Evolutionary conservation across 2,797 vertebrate species (phyloP).

Genomic region (Tragopan temminckii): DNA sequence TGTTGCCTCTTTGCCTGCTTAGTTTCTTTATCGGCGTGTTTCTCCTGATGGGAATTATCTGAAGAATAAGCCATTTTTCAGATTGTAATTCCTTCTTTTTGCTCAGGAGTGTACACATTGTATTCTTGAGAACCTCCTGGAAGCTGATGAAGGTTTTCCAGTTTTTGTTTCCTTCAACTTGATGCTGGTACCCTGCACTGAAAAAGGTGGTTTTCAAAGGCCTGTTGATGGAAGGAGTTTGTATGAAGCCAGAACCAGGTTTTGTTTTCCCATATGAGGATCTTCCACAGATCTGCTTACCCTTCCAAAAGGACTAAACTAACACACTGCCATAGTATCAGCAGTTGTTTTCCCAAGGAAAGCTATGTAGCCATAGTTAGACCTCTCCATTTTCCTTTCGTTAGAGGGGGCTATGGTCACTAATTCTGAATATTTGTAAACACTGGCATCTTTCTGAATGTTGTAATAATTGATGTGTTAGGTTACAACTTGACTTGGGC

Average conservation of each 20-base stretch:
- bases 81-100: background rate
- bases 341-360: background rate
- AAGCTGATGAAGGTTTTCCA: background rate
- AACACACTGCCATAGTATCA: background rate
- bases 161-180: background rate
- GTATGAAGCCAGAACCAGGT: background rate
- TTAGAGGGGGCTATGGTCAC: background rate
- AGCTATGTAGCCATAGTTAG: background rate
- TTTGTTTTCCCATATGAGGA: background rate
- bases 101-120: background rate
- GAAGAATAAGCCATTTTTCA: background rate
- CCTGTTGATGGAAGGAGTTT: background rate
- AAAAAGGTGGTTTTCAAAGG: background rate
- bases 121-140: background rate
- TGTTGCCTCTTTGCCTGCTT: slow-evolving; percentile 64
- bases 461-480: background rate
- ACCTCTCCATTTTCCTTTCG: background rate
- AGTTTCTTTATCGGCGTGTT: slow-evolving; percentile 35
- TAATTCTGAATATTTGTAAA: background rate
- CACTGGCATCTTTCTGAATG: background rate
- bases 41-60: slow-evolving; percentile 50
- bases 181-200: background rate
- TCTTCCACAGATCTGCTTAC: background rate
- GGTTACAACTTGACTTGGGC: background rate
- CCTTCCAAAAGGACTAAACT: background rate